Evolutionary conservation across 1,140 invertebrate genomes (phyloP), one percentile per base, ranked within the genome.

Genomic region (Asbolus verrucosus): DNA sequence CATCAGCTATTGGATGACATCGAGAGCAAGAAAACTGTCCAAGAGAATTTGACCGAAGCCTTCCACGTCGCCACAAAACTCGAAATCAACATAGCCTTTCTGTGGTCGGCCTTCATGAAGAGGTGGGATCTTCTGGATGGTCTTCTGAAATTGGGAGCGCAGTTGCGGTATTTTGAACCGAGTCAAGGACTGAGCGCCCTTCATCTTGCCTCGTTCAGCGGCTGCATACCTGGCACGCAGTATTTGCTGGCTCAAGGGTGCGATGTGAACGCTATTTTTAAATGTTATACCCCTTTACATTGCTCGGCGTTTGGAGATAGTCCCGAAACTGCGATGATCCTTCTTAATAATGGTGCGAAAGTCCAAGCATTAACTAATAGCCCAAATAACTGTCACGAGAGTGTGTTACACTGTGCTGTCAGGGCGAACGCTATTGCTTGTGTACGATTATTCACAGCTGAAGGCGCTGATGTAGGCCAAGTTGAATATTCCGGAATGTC

Each of bases 231-330:
- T n/a, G 89, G 90, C 31, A 86, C 90, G 8, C 86, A 85, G 62
- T 89, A 88, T 74, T 81, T 94, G 2, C 85, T 94, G 30, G 80
- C 84, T 15, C 84, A 88, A 70, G 90, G 90, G 0, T 86, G 87
- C 39, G 88, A 89, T 77, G 84, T 92, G 1, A 90, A 91, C 81
- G 82, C 86, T 15, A 84, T 85, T 70, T 85, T 86, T 65, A 89
- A 89, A 80, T 88, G 86, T 70, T 91, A 89, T 75, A 89, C 89
- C 0, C 91, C 92, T 0, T 84, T 93, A 66, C 92, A 94, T 81
- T 93, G 91, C 76, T 91, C 92, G 2, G 92, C 92, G 18, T 91
- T 93, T 77, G 91, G 91, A 0, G 91, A 93, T 77, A 89, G 90
- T 31, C 83, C 87, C 3, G 89, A 91, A 76, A 90, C 91, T 5